A percentile compares a stretch with the other conserved stretches of the same genome.
phyloP scores from a whole-genome alignment of 2,888 invertebrate genomes.

The Eupithecia subumbrata region DNA sequence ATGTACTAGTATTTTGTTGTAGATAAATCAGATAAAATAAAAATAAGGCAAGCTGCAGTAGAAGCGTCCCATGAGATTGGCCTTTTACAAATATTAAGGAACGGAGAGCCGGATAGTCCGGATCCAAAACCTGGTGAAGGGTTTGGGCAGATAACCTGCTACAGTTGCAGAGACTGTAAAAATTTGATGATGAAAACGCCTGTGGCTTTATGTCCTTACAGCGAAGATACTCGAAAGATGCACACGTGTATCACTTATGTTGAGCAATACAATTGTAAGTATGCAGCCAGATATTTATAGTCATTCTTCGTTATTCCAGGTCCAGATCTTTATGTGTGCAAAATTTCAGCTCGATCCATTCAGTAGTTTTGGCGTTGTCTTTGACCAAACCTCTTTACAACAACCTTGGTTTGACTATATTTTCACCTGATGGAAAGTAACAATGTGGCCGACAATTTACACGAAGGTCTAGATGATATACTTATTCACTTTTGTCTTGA shows the following conservation, averaged over 20 bases:
- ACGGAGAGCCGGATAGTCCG: not conserved
- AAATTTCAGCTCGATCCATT: too few relatives aligned
- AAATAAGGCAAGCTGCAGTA: not conserved
- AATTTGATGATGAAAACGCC: not conserved
- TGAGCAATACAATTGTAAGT: slow-evolving; percentile 7
- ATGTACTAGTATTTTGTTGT: not conserved
- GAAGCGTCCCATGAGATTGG: not conserved
- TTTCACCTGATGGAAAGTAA: too few relatives aligned
- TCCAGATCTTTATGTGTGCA: too few relatives aligned
- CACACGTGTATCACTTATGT: not conserved
- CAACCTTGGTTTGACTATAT: too few relatives aligned
- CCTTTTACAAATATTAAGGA: not conserved
- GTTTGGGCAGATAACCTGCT: not conserved
- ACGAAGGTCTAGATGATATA: too few relatives aligned
- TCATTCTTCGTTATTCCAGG: too few relatives aligned
- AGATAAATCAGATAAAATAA: not conserved
- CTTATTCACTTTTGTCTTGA: too few relatives aligned
- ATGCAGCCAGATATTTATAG: not conserved
- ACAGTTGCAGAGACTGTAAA: not conserved
- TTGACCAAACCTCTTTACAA: too few relatives aligned
- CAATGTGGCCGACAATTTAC: too few relatives aligned
- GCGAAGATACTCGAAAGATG: not conserved
- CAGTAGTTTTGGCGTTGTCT: too few relatives aligned
- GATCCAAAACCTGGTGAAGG: not conserved
- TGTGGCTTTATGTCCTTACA: not conserved